Base-by-base conservation (phyloP, 2,888 invertebrate species). In the Himalopsyche kuldschensis region DNA sequence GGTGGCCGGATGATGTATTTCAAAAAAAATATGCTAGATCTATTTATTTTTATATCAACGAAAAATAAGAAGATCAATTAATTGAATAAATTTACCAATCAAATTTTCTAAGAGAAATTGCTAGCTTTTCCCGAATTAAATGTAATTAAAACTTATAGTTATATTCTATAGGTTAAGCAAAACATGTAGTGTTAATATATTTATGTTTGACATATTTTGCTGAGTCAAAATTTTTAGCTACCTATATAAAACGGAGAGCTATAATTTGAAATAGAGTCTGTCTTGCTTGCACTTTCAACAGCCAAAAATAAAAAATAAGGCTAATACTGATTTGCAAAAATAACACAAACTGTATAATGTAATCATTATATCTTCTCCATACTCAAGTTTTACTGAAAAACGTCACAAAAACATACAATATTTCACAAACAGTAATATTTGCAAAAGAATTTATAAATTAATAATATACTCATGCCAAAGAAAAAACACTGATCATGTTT, bases 211-310 rank as follows among this genome's bases (percentile, higher is more conserved):
- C 11, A 15, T 41, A n/a, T 41, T 15, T 15, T 15, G 15, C 15
- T 41, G 11, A 41, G 41, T 3, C 41, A 41, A 41, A 41, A 4
- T 41, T 11, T 41, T 41, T 41, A 41, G 15, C 15, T 15, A 41
- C 15, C 41, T 41, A 41, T 41, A 1, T 41, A 15, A 1, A 41
- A 41, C 41, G 41, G 15, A 11, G 41, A 41, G 15, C 41, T 69
- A 27, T 69, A 69, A 10, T 6, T 69, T 30, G 15, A 69, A 69
- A 69, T 69, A 69, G 41, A 41, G 69, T 69, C 27, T 27, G 69
- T 84, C 86, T 86, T 86, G 86, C 86, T 86, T 86, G 86, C 86
- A 86, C 86, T 86, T 86, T 86, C 86, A 85, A 79, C 81, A 81
- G 86, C 80, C 86, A 85, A 85, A 86, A 55, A 76, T 32, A 76